phyloP scores from a whole-genome alignment of 2,797 vertebrate species.

The Dermochelys coriacea region DNA sequence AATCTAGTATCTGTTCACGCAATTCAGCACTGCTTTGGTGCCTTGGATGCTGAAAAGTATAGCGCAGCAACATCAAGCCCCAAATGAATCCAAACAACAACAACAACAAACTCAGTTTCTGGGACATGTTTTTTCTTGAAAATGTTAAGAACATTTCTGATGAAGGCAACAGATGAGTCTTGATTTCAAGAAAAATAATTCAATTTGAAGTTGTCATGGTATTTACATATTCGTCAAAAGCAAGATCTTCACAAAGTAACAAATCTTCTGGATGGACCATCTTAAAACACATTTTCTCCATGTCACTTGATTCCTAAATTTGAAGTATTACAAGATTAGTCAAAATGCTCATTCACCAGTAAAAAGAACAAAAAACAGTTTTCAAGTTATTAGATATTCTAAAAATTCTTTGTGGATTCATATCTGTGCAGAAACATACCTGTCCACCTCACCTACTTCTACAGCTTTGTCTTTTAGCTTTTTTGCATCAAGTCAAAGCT shows the following conservation, averaged over 20 bases:
- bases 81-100: conserved; percentile 94
- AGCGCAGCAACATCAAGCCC: conserved; percentile 95
- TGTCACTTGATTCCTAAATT: conserved; percentile 64
- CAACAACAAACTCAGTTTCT: conserved; percentile 94
- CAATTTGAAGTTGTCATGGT: conserved; percentile 37
- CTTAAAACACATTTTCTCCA: conserved; percentile 60
- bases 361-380: neutral
- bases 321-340: conserved; percentile 51
- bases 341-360: conserved; percentile 11
- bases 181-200: conserved; percentile 19
- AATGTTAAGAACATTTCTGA: conserved; percentile 90
- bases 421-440: neutral
- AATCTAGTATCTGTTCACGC: conserved; percentile 94
- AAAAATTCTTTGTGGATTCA: neutral
- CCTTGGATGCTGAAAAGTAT: conserved; percentile 93
- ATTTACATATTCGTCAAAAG: conserved; percentile 57
- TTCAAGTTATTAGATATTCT: neutral
- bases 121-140: conserved; percentile 95
- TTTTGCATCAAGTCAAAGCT: neutral
- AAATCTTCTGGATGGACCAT: conserved; percentile 65
- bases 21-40: conserved; percentile 94
- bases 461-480: neutral
- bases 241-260: conserved; percentile 23
- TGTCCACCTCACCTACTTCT: neutral
- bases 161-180: conserved; percentile 32